Conservation (phyloP, 2,888 invertebrate species). For the Drosophila paracracens region DNA sequence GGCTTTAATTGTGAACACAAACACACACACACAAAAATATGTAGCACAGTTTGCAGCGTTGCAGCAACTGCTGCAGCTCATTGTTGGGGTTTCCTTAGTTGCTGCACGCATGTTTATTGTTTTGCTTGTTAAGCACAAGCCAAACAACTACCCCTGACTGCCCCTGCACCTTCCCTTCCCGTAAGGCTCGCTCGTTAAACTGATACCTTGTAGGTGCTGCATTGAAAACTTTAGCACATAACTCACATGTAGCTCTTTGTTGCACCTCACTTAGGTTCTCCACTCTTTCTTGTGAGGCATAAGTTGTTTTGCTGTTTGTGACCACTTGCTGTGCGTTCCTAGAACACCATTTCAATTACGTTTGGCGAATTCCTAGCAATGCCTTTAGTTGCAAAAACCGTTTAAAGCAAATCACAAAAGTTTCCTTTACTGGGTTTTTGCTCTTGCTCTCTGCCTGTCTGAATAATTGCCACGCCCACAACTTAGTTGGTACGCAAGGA, state of each 20-base stretch:
- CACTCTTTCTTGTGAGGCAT: constrained; percentile 2
- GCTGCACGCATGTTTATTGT: constrained; percentile 33
- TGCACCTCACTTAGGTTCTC: not conserved
- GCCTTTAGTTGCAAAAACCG: constrained; percentile 25
- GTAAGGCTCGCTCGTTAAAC: constrained; percentile 19
- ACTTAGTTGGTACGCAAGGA: constrained; percentile 40
- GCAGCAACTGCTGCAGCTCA: constrained; percentile 25
- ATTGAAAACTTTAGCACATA: constrained; percentile 48
- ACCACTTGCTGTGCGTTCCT: not conserved
- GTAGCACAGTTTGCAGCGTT: constrained; percentile 66
- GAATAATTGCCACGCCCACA: constrained; percentile 55
- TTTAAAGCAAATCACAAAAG: constrained; percentile 54
- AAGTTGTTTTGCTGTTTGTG: constrained; percentile 37
- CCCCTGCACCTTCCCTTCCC: not conserved
- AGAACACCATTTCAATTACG: constrained; percentile 65
- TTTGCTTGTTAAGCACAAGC: constrained; percentile 27
- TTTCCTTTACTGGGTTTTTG: constrained; percentile 29
- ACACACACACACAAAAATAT: constrained; percentile 8
- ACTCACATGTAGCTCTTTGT: constrained; percentile 31
- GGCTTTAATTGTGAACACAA: constrained; percentile 59
- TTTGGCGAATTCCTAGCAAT: constrained; percentile 47
- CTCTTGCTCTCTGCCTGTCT: not conserved
- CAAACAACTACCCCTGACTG: not conserved
- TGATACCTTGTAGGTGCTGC: constrained; percentile 52
- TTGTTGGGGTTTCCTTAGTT: constrained; percentile 25